Evolutionary conservation across 2,888 invertebrate species (phyloP).

Genomic region (Hirtodrosophila alboralis): DNA sequence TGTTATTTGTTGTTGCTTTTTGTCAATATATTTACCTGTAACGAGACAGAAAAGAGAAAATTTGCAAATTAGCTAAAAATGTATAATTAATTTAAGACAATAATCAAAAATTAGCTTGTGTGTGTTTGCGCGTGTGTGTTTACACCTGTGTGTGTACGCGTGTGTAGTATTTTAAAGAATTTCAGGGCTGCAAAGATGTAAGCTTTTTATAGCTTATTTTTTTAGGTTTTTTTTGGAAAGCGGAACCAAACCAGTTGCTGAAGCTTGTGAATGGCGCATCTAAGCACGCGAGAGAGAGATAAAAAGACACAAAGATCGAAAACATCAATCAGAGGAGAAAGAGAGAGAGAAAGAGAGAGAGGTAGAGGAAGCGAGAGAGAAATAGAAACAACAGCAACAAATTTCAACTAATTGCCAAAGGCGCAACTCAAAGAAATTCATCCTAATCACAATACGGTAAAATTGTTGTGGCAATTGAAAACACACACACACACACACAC

Average conservation of each 20-base stretch:
- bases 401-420: conserved; percentile 54
- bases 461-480: conserved; percentile 47
- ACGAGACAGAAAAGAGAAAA: conserved; percentile 76
- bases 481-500: conserved; percentile 16
- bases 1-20: conserved; percentile 11
- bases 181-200: conserved; percentile 38
- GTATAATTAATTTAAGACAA: conserved; percentile 69
- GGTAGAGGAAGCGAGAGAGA: conserved; percentile 4
- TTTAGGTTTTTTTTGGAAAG: conserved; percentile 63
- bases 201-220: conserved; percentile 9
- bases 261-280: conserved; percentile 48
- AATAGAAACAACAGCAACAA: conserved; percentile 13
- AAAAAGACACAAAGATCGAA: conserved; percentile 40
- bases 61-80: conserved; percentile 74
- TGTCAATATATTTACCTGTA: conserved; percentile 72
- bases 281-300: conserved; percentile 50
- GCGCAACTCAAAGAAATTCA: conserved; percentile 43
- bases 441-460: conserved; percentile 44
- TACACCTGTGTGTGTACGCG: conserved; percentile 16
- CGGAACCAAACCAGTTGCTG: conserved; percentile 75
- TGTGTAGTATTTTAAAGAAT: conserved; percentile 61
- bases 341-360: conserved; percentile 1
- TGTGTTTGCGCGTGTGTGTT: conserved; percentile 11
- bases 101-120: conserved; percentile 21
- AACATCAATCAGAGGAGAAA: conserved; percentile 9